Conservation (phyloP, 2,888 invertebrate genomes). For the Cataglyphis livida region DNA sequence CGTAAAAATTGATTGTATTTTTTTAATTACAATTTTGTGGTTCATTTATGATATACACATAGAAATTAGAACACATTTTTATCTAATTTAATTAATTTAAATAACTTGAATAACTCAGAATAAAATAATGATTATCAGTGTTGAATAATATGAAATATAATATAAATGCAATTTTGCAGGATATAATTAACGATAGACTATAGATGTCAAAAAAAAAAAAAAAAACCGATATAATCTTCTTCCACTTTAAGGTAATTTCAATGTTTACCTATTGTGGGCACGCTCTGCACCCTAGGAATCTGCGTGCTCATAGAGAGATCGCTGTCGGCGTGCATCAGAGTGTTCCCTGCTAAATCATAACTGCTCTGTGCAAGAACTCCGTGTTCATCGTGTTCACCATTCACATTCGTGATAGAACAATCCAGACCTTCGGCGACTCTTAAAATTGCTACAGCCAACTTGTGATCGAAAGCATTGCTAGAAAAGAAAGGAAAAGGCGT, state of each 20-base stretch:
- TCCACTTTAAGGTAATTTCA: not conserved
- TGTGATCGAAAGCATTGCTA: slow-evolving; percentile 97
- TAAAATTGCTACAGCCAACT: slow-evolving; percentile 95
- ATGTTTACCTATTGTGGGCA: slow-evolving; percentile 76
- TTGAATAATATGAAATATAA: no score
- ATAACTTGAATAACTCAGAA: not conserved
- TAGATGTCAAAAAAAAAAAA: not conserved
- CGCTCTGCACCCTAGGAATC: slow-evolving; percentile 83
- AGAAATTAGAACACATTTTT: slow-evolving; percentile 4
- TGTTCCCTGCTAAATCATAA: slow-evolving; percentile 82
- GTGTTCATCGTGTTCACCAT: slow-evolving; percentile 79
- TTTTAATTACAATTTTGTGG: not conserved
- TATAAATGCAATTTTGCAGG: not conserved
- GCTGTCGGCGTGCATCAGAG: slow-evolving; percentile 85
- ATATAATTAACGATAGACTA: not conserved
- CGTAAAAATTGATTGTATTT: not conserved
- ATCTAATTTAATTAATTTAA: not conserved
- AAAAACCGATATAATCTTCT: not conserved
- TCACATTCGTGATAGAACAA: slow-evolving; percentile 86
- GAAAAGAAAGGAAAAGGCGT: slow-evolving; percentile 45
- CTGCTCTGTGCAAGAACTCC: slow-evolving; percentile 82
- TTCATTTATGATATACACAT: not conserved
- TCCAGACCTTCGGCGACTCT: slow-evolving; percentile 95
- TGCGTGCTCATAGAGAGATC: slow-evolving; percentile 82
- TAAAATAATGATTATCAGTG: not conserved